A percentile compares a stretch with the other conserved stretches of the same genome.
These are phyloP conservation scores for Hippopotamus amphibius DNA, from an alignment of 2,113 vertebrate genomes.

Conservation along the genomic window DNA sequence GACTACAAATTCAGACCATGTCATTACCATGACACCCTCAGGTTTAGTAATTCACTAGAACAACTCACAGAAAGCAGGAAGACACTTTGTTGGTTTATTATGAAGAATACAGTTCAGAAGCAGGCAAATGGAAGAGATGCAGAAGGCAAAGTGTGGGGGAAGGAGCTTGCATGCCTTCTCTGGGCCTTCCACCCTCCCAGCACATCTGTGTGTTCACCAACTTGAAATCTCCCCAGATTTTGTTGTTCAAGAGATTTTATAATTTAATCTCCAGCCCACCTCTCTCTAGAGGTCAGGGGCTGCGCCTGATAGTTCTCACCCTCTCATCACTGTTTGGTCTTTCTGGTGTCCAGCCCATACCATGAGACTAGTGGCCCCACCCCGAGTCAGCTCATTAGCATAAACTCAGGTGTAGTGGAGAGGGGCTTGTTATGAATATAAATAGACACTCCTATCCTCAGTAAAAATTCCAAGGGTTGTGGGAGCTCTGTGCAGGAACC, in stretches of 20 bases:
- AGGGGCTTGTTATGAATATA: not conserved
- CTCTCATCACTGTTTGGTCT: not conserved
- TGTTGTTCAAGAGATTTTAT: not conserved
- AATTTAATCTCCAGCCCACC: not conserved
- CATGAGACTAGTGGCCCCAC: not conserved
- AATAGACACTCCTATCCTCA: not conserved
- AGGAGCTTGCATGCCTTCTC: not conserved
- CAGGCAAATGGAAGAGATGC: not conserved
- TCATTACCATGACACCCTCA: not conserved
- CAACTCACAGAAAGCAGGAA: not conserved
- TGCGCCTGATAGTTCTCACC: not conserved
- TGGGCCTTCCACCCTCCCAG: not conserved
- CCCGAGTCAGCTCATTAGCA: not conserved
- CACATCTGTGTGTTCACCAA: not conserved
- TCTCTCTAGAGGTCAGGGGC: not conserved
- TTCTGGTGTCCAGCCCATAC: not conserved
- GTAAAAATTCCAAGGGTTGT: not conserved
- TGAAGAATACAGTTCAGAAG: not conserved
- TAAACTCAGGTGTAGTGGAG: not conserved
- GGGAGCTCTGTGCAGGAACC: not conserved
- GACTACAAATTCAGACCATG: not conserved
- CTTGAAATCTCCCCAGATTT: not conserved
- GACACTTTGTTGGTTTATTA: not conserved
- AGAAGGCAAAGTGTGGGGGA: not conserved
- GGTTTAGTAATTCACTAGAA: not conserved